These are phyloP conservation scores for Felis chaus DNA, from an alignment of 2,113 vertebrate species.

Conservation along the genomic window DNA sequence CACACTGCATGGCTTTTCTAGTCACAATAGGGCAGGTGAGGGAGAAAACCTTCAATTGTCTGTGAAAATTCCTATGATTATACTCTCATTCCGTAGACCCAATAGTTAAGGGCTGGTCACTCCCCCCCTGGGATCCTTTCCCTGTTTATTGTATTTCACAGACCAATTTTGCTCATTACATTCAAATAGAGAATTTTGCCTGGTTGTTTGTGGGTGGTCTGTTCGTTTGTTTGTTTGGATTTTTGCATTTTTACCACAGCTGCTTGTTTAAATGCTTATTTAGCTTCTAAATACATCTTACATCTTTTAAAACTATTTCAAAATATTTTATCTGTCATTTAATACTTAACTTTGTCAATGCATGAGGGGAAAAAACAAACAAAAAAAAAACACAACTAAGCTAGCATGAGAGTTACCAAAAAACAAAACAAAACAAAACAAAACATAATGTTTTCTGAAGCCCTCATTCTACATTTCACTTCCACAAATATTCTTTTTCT, in stretches of 20 bases:
- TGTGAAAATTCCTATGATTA: not conserved
- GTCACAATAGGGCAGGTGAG: not conserved
- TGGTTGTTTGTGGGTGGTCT: not conserved
- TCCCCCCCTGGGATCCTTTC: not conserved
- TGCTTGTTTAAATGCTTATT: constrained; percentile 4
- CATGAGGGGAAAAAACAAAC: not conserved
- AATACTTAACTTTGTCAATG: not conserved
- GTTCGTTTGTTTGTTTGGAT: not conserved
- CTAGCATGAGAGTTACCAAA: not conserved
- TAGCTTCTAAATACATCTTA: not conserved
- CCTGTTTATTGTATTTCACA: not conserved
- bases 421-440: too few relatives aligned
- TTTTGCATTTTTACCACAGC: constrained; percentile 37
- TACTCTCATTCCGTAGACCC: too few relatives aligned
- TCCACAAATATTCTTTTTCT: not conserved
- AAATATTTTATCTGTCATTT: not conserved
- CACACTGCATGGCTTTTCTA: not conserved
- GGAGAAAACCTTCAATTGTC: not conserved
- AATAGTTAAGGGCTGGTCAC: not conserved
- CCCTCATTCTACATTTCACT: not conserved
- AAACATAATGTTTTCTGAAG: not conserved
- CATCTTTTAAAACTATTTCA: not conserved
- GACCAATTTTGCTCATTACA: not conserved
- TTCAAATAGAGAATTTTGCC: not conserved
- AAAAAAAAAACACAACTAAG: not conserved